Percentiles rank a stretch among this genome's conserved stretches.
phyloP scores from a whole-genome alignment of 2,113 vertebrate genomes.

The Siniperca chuatsi region DNA sequence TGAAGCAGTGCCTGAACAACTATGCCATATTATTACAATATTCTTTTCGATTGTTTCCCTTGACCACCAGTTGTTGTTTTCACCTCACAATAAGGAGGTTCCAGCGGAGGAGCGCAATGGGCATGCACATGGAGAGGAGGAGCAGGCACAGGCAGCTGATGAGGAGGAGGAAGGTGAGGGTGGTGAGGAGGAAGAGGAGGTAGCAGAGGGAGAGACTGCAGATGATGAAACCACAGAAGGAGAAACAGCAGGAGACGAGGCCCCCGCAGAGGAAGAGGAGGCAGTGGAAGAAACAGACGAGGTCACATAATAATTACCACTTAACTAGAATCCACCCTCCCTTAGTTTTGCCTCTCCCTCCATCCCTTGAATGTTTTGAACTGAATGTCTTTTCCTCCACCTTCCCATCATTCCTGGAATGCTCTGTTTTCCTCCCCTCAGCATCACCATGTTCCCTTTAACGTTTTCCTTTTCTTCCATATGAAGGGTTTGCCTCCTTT shows the following conservation, averaged over 20 bases:
- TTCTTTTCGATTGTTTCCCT: constrained; percentile 10
- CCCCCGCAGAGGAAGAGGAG: constrained; percentile 28
- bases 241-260: constrained; percentile 49
- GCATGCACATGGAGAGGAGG: constrained; percentile 59
- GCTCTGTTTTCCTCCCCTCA: constrained; percentile 40
- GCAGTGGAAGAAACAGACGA: constrained; percentile 60
- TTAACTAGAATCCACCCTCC: constrained; percentile 37
- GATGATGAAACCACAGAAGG: constrained; percentile 51
- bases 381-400: constrained; percentile 29
- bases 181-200: constrained; percentile 49
- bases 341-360: constrained; percentile 23
- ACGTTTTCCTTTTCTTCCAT: constrained; percentile 20
- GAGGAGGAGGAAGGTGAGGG: constrained; percentile 35
- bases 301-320: constrained; percentile 75
- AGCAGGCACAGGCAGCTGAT: constrained; percentile 34
- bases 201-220: constrained; percentile 30
- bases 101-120: constrained; percentile 76
- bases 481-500: constrained; percentile 52
- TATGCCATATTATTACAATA: neutral
- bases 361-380: constrained; percentile 19
- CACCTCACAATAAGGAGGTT: constrained; percentile 69
- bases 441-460: constrained; percentile 26
- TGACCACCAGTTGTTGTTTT: constrained; percentile 53
- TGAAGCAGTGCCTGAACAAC: constrained; percentile 10
- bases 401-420: constrained; percentile 55